Percentiles rank a stretch among this genome's conserved stretches.
phyloP scores from a whole-genome alignment of 2,888 invertebrate species.

The Therioaphis trifolii region DNA sequence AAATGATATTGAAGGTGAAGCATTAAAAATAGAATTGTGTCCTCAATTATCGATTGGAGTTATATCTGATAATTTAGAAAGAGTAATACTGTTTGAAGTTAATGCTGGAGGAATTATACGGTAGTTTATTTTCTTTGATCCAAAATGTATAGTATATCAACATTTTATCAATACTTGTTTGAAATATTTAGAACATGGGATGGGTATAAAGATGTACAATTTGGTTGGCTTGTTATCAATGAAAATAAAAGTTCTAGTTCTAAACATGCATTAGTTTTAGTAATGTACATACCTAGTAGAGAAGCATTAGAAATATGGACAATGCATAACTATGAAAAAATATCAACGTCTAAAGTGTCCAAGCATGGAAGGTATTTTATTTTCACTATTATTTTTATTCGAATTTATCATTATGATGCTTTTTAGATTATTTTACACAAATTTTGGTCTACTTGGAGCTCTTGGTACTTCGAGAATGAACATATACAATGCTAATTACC shows the following conservation, averaged over 20 bases:
- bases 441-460: conserved; percentile 84
- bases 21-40: conserved; percentile 80
- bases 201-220: conserved; percentile 93
- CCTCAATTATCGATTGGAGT: conserved; percentile 85
- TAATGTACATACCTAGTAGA: conserved; percentile 92
- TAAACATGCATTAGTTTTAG: conserved; percentile 76
- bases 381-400: not conserved
- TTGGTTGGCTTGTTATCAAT: conserved; percentile 88
- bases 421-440: conserved; percentile 78
- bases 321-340: conserved; percentile 87
- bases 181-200: conserved; percentile 66
- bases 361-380: conserved; percentile 76
- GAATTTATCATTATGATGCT: not conserved
- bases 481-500: conserved; percentile 75
- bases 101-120: conserved; percentile 82
- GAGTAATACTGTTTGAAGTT: conserved; percentile 88
- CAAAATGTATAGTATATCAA: not conserved
- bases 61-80: conserved; percentile 85
- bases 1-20: conserved; percentile 82
- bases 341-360: conserved; percentile 90
- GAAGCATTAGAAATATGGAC: conserved; percentile 94
- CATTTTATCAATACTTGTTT: not conserved
- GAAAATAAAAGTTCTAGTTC: conserved; percentile 69
- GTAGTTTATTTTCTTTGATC: conserved; percentile 65
- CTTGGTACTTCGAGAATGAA: conserved; percentile 71